Base-by-base conservation (phyloP, 1,140 invertebrate species). In the Caenorhabditis brenneri region DNA sequence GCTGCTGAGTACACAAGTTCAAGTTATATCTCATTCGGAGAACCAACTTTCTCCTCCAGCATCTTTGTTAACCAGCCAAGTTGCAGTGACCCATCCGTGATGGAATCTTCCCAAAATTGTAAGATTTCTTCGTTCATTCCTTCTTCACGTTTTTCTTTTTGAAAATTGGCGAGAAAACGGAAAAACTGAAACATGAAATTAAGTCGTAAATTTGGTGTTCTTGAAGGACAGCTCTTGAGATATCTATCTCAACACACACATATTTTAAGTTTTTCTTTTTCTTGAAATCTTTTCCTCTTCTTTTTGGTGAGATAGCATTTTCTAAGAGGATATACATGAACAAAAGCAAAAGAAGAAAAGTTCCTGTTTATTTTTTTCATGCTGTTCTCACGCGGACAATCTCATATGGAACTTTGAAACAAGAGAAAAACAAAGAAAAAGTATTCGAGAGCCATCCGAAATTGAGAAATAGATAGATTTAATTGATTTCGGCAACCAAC, bases 31-130 rank as follows among this genome's bases (percentile, higher is more conserved):
- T 74, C 65, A 10, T 74, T 74, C 29, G n/a, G 33, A 4, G 65
- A 74, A 10, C 65, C 65, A 39, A n/a, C 15, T 12, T 74, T 74
- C 36, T 33, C 65, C 1, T 24, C 12, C 33, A 74, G 9, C 22
- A 42, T 74, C 19, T 2, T 74, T 74, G 36, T 74, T n/a, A 42
- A 74, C 24, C 65, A 42, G n/a, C 36, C 65, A 9, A 74, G 42
- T 74, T 42, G 36, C 36, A 24, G 12, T 74, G 65, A 74, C n/a
- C 65, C 33, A 39, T 33, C 65, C 6, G n/a, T 74, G 29, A 74
- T 74, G 65, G 65, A 16, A 6, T 15, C 65, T 42, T 74, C 65
- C 10, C 65, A 74, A 74, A 74, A 74, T 42, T 74, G 65, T 74
- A 15, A 74, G 65, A 22, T 39, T 16, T 36, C 12, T 31, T 42